phyloP scores from a whole-genome alignment of 2,888 invertebrate species.

The Sympetrum striolatum region DNA sequence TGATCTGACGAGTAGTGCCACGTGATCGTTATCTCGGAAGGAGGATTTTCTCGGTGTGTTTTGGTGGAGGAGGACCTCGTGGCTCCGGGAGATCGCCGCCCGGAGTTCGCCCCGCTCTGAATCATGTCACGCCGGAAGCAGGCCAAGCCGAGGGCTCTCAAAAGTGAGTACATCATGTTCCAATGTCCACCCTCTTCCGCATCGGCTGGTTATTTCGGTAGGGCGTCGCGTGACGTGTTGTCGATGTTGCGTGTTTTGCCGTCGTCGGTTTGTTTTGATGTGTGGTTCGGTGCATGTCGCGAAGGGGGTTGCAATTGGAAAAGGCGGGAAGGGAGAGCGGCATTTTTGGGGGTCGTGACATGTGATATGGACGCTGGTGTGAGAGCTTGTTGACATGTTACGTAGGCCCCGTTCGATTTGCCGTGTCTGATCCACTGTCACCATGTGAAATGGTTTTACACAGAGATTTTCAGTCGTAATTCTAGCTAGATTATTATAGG shows the following conservation, averaged over 20 bases:
- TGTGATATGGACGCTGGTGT: too few relatives aligned
- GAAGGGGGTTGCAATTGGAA: too few relatives aligned
- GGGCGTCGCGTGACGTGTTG: background rate
- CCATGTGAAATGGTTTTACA: too few relatives aligned
- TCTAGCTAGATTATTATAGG: too few relatives aligned
- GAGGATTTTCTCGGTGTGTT: background rate
- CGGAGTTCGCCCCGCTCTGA: background rate
- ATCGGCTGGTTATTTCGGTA: background rate
- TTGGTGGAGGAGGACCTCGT: background rate
- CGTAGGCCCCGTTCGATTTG: too few relatives aligned
- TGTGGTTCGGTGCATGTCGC: background rate
- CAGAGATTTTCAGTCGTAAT: too few relatives aligned
- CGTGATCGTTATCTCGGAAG: background rate
- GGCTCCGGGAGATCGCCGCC: background rate
- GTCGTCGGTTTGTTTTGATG: background rate
- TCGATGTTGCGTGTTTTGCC: background rate
- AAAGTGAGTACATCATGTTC: slow-evolving; percentile 65
- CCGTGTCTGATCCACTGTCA: too few relatives aligned
- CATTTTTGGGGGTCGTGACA: too few relatives aligned
- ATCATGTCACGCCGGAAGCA: slow-evolving; percentile 73
- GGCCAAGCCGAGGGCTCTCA: slow-evolving; percentile 73
- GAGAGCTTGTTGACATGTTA: too few relatives aligned
- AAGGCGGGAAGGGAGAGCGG: too few relatives aligned
- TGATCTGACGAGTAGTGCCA: too few relatives aligned
- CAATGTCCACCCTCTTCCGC: background rate